Evolutionary conservation across 2,888 invertebrate genomes (phyloP), one percentile per base, ranked within the genome.

Genomic region (Gasteruption jaculator): DNA sequence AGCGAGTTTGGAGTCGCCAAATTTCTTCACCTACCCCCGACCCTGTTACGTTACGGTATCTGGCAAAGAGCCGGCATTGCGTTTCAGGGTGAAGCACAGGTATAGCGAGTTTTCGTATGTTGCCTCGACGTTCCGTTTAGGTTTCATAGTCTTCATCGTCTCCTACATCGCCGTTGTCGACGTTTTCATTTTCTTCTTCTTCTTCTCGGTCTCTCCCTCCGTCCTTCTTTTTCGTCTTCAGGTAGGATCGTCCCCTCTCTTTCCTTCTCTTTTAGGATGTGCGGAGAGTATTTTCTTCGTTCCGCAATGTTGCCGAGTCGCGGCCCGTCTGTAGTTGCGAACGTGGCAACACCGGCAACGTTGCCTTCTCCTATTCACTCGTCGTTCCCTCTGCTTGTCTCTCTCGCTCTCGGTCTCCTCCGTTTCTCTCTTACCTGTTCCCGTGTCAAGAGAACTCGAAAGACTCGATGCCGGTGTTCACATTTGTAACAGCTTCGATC

Each of bases 1-100:
- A 33, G 29, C 7, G 24, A 43, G 47, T 53, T 49, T n/a, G n/a
- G n/a, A 8, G 50, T 42, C 49, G 50, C 55, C 55, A 59, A 59
- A 56, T 59, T 58, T 59, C 57, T 59, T 53, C 50, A 58, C 56
- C 49, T n/a, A n/a, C n/a, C 53, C 49, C 49, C 56, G 57, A 58
- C 54, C 54, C 52, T 57, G 53, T 58, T 54, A 57, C 55, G 54
- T 48, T 56, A 53, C 54, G 34, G 30, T 22, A 25, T 38, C 22
- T 53, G 51, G 50, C 54, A 53, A 53, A 26, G 47, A 41, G 49
- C 43, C 53, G 55, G 52, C 52, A 48, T 56, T 53, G 55, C 50
- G 46, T 53, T 56, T 53, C 53, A 47, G 43, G 43, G 41, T 46
- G 46, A 50, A 50, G 44, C n/a, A n/a, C n/a, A n/a, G n/a, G n/a